Conservation (phyloP, 2,113 vertebrate genomes). For the Echinops telfairi region DNA sequence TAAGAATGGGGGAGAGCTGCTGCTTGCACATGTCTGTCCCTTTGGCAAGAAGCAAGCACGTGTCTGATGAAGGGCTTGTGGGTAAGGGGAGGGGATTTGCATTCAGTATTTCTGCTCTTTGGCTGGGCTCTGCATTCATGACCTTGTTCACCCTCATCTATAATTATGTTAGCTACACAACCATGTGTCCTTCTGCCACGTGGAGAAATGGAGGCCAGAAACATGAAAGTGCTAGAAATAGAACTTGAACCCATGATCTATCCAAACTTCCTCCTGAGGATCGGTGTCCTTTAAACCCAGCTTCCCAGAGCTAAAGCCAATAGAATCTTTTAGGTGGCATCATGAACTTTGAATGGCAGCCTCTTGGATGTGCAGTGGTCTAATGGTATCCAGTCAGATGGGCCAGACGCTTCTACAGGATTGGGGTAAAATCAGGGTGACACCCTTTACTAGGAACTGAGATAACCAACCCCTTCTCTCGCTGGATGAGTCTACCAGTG, state of each 20-base stretch:
- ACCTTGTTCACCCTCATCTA: background rate
- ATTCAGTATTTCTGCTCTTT: background rate
- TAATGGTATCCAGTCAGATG: background rate
- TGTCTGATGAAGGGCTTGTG: background rate
- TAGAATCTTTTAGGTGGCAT: background rate
- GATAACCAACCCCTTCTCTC: background rate
- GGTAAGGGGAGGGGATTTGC: background rate
- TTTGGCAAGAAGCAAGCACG: background rate
- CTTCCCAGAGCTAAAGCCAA: background rate
- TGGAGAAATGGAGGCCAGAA: background rate
- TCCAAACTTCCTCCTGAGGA: background rate
- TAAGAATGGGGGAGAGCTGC: constrained; percentile 66
- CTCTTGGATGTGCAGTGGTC: background rate
- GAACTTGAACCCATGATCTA: background rate
- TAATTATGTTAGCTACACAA: background rate
- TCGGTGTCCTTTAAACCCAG: constrained; percentile 14
- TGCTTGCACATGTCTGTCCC: too few species aligned
- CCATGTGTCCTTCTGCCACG: background rate
- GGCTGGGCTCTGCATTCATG: background rate
- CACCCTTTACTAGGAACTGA: background rate
- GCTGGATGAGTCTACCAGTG: background rate
- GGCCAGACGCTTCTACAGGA: too few species aligned
- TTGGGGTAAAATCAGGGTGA: background rate
- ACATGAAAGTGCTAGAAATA: background rate
- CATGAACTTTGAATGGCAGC: background rate